These are phyloP conservation scores for Haemorhous mexicanus DNA, from an alignment of 2,113 vertebrate genomes.

Conservation along the genomic window DNA sequence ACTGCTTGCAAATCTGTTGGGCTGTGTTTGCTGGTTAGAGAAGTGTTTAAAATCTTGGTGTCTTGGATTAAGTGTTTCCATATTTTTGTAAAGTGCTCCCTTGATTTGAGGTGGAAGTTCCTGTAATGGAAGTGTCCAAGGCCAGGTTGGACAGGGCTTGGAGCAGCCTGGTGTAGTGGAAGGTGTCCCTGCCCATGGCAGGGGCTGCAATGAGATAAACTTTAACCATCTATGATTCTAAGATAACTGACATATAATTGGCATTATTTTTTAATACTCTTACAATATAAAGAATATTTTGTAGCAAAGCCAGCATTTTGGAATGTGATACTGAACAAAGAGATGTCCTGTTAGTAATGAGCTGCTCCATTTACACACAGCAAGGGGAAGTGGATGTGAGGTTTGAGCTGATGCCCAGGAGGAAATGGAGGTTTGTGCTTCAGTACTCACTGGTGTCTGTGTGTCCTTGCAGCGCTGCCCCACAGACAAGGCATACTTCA, in stretches of 20 bases:
- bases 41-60: not conserved
- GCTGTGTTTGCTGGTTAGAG: not conserved
- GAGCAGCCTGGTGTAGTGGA: not conserved
- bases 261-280: not conserved
- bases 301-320: not conserved
- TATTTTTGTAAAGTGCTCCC: not conserved
- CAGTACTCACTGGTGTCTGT: not conserved
- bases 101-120: not conserved
- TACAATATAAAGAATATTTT: not conserved
- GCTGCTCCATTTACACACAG: not conserved
- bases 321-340: not conserved
- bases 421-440: not conserved
- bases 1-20: not conserved
- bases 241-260: not conserved
- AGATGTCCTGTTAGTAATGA: not conserved
- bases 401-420: not conserved
- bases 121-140: not conserved
- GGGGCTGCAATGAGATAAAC: not conserved
- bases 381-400: not conserved
- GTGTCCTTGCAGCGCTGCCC: conserved; percentile 75
- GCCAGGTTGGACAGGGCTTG: not conserved
- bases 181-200: not conserved
- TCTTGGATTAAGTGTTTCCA: not conserved
- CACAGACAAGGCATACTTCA: conserved; percentile 90
- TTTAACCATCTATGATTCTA: not conserved